Conservation (phyloP, 2,888 invertebrate genomes). For the Xestia rhomboidea region DNA sequence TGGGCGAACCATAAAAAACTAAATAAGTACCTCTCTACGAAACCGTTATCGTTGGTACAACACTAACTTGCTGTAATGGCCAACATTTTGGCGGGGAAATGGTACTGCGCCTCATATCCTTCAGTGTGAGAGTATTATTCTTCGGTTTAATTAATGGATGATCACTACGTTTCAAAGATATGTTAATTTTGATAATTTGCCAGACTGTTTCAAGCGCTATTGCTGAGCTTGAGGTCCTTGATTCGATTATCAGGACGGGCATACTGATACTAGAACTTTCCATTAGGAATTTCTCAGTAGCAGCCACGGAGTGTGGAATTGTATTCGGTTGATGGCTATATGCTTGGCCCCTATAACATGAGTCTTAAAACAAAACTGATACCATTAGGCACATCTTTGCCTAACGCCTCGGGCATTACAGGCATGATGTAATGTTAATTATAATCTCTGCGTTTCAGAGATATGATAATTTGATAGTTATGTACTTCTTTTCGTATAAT, state of each 20-base stretch:
- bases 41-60: constrained; percentile 61
- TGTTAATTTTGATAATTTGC: constrained; percentile 22
- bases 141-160: constrained; percentile 54
- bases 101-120: constrained; percentile 64
- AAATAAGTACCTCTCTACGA: constrained; percentile 55
- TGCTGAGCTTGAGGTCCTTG: not conserved
- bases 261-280: not conserved
- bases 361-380: not conserved
- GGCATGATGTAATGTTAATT: not conserved
- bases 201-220: not conserved
- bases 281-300: not conserved
- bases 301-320: not conserved
- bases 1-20: constrained; percentile 50
- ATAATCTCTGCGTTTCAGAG: constrained; percentile 1
- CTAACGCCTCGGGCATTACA: too few species aligned
- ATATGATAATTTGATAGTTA: constrained; percentile 27
- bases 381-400: not conserved
- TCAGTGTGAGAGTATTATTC: constrained; percentile 59
- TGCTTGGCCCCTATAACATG: not conserved
- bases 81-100: constrained; percentile 72
- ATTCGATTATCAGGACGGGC: not conserved
- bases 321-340: not conserved
- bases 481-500: not conserved
- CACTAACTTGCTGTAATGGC: constrained; percentile 64
- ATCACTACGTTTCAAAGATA: constrained; percentile 9